These are phyloP conservation scores for Conops quadrifasciatus DNA, from an alignment of 2,888 invertebrate species.

Conservation along the genomic window DNA sequence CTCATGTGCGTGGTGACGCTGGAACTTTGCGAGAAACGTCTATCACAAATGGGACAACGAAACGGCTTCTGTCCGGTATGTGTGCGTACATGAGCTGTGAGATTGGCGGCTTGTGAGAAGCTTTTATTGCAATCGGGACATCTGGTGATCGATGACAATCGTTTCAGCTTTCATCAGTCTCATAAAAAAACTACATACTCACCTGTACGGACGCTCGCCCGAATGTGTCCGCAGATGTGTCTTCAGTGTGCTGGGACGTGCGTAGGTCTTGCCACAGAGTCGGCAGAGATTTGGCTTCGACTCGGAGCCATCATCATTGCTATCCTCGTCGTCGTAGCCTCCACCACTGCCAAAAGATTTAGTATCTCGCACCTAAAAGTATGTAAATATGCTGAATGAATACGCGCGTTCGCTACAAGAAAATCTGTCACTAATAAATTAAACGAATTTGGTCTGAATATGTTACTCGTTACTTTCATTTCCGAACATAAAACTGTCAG, in stretches of 20 bases:
- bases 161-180: not conserved
- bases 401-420: not conserved
- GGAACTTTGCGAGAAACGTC: slow-evolving; percentile 95
- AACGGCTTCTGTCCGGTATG: slow-evolving; percentile 99
- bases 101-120: slow-evolving; percentile 97
- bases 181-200: slow-evolving; percentile 8
- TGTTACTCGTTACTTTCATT: no score
- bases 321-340: slow-evolving; percentile 75
- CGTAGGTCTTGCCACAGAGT: slow-evolving; percentile 96
- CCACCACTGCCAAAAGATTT: slow-evolving; percentile 61
- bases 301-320: slow-evolving; percentile 65
- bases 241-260: slow-evolving; percentile 94
- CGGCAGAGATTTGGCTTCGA: slow-evolving; percentile 89
- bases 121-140: slow-evolving; percentile 96
- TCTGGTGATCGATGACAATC: slow-evolving; percentile 42
- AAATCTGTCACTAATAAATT: not conserved
- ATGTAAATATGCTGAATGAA: not conserved
- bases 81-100: slow-evolving; percentile 90
- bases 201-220: slow-evolving; percentile 78
- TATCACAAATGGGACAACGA: slow-evolving; percentile 94
- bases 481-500: no score
- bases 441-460: no score
- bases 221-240: slow-evolving; percentile 96
- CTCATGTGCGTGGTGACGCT: slow-evolving; percentile 98
- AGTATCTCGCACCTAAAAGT: slow-evolving; percentile 49